Conservation (phyloP, 2,113 vertebrate genomes). For the Grantiella picta region DNA sequence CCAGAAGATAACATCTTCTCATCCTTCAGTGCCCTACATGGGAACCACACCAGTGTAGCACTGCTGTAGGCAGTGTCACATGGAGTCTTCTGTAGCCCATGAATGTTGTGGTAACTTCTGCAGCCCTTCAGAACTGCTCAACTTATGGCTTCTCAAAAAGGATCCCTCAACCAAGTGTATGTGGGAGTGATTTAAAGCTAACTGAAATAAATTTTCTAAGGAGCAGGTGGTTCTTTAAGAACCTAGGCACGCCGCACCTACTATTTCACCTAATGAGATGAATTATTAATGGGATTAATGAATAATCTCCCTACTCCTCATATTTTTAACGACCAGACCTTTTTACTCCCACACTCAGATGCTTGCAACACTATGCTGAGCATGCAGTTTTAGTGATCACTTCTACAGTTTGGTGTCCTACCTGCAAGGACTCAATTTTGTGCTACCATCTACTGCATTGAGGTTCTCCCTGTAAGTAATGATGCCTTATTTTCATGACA, state of each 20-base stretch:
- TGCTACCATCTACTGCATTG: not conserved
- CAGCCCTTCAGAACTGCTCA: not conserved
- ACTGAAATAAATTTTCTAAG: not conserved
- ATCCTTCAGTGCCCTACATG: fast-evolving
- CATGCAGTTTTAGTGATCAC: not conserved
- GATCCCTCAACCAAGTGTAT: not conserved
- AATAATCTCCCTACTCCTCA: not conserved
- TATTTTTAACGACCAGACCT: not conserved
- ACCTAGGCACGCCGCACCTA: not conserved
- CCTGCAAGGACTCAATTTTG: not conserved
- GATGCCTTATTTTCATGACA: not conserved
- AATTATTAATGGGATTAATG: not conserved
- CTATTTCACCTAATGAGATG: not conserved
- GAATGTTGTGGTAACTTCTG: not conserved
- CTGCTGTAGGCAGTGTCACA: not conserved
- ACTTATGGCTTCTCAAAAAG: not conserved
- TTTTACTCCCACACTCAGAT: not conserved
- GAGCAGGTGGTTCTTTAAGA: not conserved
- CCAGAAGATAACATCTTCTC: not conserved
- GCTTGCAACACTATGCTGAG: not conserved
- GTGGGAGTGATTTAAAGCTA: not conserved
- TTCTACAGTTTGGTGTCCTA: not conserved
- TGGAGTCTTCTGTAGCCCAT: not conserved
- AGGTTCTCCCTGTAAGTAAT: not conserved
- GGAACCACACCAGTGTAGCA: fast-evolving